Conservation (phyloP, 2,113 vertebrate genomes). For the Semnornis frantzii region DNA sequence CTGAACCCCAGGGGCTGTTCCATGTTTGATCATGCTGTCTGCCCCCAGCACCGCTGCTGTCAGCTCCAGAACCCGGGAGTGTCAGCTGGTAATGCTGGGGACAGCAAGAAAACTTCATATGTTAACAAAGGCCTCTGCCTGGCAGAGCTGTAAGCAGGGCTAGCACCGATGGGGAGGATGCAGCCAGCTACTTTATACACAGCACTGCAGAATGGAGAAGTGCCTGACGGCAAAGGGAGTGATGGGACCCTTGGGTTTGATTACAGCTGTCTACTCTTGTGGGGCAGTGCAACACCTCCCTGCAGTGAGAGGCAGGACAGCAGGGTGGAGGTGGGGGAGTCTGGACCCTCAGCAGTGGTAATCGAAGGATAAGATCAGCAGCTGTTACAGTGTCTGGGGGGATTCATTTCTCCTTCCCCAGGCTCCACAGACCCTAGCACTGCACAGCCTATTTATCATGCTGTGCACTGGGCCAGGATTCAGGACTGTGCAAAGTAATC, state of each 20-base stretch:
- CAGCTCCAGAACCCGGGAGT: not conserved
- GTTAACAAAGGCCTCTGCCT: not conserved
- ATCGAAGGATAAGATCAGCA: not conserved
- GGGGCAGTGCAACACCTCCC: not conserved
- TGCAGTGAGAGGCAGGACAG: not conserved
- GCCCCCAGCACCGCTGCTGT: fast-evolving
- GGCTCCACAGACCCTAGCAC: not conserved
- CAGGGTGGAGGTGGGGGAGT: not conserved
- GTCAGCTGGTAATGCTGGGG: not conserved
- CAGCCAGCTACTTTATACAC: not conserved
- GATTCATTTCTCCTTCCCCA: not conserved
- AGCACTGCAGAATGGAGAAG: not conserved
- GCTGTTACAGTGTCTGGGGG: not conserved
- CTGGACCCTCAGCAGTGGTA: not conserved
- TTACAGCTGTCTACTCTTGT: not conserved
- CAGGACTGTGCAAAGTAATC: not conserved
- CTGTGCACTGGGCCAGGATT: not conserved
- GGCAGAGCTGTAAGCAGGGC: not conserved
- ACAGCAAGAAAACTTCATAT: not conserved
- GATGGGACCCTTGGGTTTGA: not conserved
- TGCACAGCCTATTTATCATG: not conserved
- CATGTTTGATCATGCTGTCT: not conserved
- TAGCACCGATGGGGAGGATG: not conserved
- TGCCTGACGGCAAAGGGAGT: not conserved
- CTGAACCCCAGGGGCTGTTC: not conserved